Evolutionary conservation across 2,888 invertebrate genomes (phyloP).

Genomic region (Philhelius pedissequus): DNA sequence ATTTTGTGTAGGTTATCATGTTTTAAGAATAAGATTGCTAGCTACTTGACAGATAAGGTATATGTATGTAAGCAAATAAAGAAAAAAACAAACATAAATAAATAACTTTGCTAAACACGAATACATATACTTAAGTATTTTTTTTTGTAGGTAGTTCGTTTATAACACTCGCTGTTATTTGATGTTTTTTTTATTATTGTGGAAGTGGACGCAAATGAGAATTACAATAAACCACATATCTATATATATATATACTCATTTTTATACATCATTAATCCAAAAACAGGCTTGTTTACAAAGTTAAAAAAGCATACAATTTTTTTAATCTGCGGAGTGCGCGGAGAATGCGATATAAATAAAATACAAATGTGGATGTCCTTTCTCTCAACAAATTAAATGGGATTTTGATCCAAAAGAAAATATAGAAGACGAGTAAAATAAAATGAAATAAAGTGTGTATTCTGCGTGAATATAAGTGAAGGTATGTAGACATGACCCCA

Average conservation of each 20-base stretch:
- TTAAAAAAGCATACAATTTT: neutral
- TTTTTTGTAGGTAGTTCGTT: too few species aligned
- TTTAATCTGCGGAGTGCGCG: neutral
- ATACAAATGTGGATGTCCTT: neutral
- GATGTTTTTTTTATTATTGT: neutral
- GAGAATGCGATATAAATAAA: neutral
- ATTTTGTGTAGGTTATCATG: neutral
- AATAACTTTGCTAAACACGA: neutral
- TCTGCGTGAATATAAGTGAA: too few species aligned
- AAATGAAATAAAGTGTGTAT: neutral
- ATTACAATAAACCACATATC: neutral
- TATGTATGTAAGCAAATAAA: neutral
- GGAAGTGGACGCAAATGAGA: neutral
- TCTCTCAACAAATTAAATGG: neutral
- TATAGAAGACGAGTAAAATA: neutral
- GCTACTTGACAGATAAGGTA: neutral
- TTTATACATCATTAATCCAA: neutral
- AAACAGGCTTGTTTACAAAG: neutral
- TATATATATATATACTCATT: too few species aligned
- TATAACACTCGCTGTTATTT: too few species aligned
- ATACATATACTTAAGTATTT: neutral
- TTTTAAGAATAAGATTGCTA: neutral
- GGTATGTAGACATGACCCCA: neutral
- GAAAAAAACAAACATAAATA: neutral
- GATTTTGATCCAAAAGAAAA: neutral